Evolutionary conservation across 2,797 vertebrate genomes (phyloP).

Genomic region (Propithecus deckenii): DNA sequence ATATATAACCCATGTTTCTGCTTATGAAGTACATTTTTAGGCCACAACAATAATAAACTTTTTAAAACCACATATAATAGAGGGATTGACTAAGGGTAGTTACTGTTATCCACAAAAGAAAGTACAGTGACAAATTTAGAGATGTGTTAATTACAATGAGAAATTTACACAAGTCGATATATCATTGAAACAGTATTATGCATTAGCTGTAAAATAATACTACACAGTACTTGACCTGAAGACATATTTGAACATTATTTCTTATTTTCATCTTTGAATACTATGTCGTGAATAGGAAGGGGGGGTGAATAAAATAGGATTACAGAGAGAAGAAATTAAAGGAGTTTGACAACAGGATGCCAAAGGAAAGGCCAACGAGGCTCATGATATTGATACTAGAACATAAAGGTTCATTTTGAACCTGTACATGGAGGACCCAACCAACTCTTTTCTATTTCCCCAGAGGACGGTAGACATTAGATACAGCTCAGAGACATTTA

Average conservation of each 20-base stretch:
- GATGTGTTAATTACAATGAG: neutral
- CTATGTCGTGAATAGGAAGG: neutral
- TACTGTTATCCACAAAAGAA: neutral
- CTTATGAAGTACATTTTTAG: neutral
- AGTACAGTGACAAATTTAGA: neutral
- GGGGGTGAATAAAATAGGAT: neutral
- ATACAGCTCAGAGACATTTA: neutral
- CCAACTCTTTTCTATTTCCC: neutral
- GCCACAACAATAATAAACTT: neutral
- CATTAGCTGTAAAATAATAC: neutral
- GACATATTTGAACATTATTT: neutral
- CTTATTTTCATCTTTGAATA: neutral
- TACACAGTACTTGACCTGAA: neutral
- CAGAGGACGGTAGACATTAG: neutral
- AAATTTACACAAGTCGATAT: neutral
- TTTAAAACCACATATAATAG: neutral
- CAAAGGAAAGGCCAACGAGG: neutral
- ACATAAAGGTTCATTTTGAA: neutral
- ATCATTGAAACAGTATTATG: neutral
- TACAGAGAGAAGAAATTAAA: neutral
- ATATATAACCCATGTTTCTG: neutral
- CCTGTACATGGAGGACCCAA: neutral
- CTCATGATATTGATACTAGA: neutral
- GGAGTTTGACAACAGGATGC: neutral
- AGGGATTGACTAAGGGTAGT: neutral